Percentiles rank a stretch among this genome's conserved stretches.
Evolutionary conservation across 2,113 vertebrate genomes (phyloP).

Genomic region (Lophura nycthemera): DNA sequence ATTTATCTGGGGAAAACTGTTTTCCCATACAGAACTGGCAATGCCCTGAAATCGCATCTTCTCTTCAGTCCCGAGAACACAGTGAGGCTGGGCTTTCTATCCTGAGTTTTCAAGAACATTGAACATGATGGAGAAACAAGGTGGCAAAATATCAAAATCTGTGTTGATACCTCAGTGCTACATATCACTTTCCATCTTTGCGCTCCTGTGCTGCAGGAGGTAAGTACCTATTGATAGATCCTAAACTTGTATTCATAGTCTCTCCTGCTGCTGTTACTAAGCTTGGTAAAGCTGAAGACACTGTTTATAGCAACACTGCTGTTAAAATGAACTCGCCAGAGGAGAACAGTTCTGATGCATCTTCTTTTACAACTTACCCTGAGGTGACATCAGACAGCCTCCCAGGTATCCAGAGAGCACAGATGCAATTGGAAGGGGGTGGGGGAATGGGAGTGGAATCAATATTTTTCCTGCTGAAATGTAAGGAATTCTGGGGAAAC

Average conservation of each 20-base stretch:
- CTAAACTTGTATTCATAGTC: not conserved
- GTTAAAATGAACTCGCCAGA: constrained; percentile 2
- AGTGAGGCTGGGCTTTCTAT: not conserved
- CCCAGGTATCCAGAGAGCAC: not conserved
- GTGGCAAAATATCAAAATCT: not conserved
- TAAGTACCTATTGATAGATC: not conserved
- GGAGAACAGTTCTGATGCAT: not conserved
- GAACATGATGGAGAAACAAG: not conserved
- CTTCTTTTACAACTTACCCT: not conserved
- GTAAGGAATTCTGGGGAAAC: constrained; percentile 22
- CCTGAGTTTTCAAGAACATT: not conserved
- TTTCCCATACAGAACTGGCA: not conserved
- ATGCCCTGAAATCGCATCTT: not conserved
- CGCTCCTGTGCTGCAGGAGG: not conserved
- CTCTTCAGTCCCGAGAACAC: not conserved
- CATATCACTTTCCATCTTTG: not conserved
- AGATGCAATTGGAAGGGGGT: not conserved
- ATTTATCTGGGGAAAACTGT: not conserved
- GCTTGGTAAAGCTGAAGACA: not conserved
- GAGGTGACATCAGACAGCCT: not conserved
- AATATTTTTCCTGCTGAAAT: not conserved
- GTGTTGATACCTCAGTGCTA: not conserved
- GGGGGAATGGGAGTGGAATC: not conserved
- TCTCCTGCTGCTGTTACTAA: not conserved
- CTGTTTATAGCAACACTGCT: not conserved